phyloP scores from a whole-genome alignment of 2,797 vertebrate genomes.

The Chaunax sp. region DNA sequence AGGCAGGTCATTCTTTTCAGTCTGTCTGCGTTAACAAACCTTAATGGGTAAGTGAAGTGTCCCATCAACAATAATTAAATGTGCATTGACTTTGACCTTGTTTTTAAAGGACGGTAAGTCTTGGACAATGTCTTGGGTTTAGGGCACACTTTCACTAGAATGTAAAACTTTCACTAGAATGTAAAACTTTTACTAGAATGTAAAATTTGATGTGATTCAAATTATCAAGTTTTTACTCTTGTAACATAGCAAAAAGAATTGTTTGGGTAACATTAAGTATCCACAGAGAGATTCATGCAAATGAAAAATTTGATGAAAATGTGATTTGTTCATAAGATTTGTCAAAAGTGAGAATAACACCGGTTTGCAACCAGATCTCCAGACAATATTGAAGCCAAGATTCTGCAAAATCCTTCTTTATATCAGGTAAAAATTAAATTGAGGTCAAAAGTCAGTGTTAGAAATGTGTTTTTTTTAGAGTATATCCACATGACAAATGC shows the following conservation, averaged over 20 bases:
- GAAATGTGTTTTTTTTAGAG: too few species aligned
- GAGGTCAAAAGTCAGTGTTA: too few species aligned
- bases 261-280: background rate
- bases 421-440: background rate
- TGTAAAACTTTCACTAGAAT: too few species aligned
- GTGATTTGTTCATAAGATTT: constrained; percentile 1
- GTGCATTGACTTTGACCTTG: background rate
- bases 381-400: background rate
- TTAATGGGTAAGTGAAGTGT: background rate
- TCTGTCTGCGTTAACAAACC: background rate
- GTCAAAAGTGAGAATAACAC: background rate
- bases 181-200: too few species aligned
- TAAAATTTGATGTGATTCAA: background rate
- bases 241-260: background rate
- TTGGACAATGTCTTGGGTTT: background rate
- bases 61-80: background rate
- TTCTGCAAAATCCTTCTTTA: background rate
- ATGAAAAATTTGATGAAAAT: background rate
- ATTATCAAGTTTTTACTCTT: background rate
- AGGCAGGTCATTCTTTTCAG: background rate
- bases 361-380: too few species aligned
- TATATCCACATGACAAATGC: too few species aligned
- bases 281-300: background rate
- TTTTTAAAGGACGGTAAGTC: background rate
- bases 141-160: constrained; percentile 1